Percentiles rank a stretch among this genome's conserved stretches.
Conservation (phyloP, 2,113 vertebrate species). For the Kryptolebias marmoratus region DNA sequence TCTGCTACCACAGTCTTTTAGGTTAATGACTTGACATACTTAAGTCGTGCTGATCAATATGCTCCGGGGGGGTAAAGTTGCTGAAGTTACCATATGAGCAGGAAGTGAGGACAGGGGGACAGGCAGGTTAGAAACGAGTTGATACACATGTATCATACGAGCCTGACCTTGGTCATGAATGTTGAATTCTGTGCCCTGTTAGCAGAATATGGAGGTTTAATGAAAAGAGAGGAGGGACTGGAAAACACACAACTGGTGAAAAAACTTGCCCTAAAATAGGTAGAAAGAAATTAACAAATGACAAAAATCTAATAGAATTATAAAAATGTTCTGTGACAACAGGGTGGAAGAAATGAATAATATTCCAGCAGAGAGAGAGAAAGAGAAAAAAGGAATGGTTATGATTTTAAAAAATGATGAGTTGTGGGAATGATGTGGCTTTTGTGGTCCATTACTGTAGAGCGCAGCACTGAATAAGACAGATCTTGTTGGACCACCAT, state of each 20-base stretch:
- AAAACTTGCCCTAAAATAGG: neutral
- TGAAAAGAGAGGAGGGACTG: neutral
- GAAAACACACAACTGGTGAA: neutral
- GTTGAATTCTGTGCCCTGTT: neutral
- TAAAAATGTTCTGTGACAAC: neutral
- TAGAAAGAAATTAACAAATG: neutral
- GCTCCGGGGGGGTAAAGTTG: conserved; percentile 64
- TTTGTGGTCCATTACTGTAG: conserved; percentile 61
- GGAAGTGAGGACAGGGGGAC: conserved; percentile 22
- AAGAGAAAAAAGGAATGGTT: neutral
- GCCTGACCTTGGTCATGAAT: conserved; percentile 41
- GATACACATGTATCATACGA: conserved; percentile 37
- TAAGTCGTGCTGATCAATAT: conserved; percentile 63
- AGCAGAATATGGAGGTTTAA: conserved; percentile 3
- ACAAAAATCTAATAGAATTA: neutral
- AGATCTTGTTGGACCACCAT: conserved; percentile 59
- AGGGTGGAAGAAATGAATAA: conserved; percentile 1
- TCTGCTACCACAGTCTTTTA: conserved; percentile 56
- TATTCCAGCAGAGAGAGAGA: neutral
- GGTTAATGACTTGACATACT: conserved; percentile 68
- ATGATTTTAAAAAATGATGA: neutral
- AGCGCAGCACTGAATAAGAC: conserved; percentile 41
- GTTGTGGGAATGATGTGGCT: conserved; percentile 40
- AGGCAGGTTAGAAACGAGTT: conserved; percentile 19
- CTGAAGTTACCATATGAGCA: conserved; percentile 60